Evolutionary conservation across 2,888 invertebrate species (phyloP).

Genomic region (Nomada ferruginata): DNA sequence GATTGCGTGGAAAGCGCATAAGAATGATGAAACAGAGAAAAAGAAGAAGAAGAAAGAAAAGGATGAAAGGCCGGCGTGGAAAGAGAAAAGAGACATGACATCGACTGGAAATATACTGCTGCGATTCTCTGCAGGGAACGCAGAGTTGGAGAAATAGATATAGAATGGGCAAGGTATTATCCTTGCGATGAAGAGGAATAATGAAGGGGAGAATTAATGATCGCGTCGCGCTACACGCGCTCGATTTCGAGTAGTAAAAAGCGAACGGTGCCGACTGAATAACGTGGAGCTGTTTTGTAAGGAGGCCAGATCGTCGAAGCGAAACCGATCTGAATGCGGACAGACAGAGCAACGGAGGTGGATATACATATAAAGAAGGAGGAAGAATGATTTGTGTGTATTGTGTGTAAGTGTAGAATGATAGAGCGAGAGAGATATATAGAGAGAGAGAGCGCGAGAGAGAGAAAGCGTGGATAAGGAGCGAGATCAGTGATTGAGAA

Average conservation of each 20-base stretch:
- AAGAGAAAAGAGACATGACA: not conserved
- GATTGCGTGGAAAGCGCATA: not conserved
- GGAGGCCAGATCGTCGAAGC: conserved; percentile 71
- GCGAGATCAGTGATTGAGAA: conserved; percentile 58
- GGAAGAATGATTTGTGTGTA: no score
- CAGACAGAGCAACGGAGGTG: conserved; percentile 32
- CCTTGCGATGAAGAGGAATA: not conserved
- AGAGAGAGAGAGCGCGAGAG: not conserved
- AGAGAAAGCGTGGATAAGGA: conserved; percentile 21
- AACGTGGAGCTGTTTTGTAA: conserved; percentile 57
- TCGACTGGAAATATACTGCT: no score
- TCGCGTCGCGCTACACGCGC: conserved; percentile 38
- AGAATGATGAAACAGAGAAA: not conserved
- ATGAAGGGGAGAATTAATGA: conserved; percentile 55
- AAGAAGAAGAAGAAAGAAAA: not conserved
- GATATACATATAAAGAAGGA: no score
- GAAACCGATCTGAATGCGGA: conserved; percentile 66
- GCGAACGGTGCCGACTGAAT: conserved; percentile 44
- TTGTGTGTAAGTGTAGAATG: not conserved
- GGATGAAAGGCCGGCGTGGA: not conserved
- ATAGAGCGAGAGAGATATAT: conserved; percentile 10
- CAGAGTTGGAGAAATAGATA: not conserved
- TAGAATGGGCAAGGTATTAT: not conserved
- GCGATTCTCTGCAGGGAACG: not conserved
- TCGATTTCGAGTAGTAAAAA: conserved; percentile 55